Conservation (phyloP, 2,113 vertebrate genomes). For the Murina feae region DNA sequence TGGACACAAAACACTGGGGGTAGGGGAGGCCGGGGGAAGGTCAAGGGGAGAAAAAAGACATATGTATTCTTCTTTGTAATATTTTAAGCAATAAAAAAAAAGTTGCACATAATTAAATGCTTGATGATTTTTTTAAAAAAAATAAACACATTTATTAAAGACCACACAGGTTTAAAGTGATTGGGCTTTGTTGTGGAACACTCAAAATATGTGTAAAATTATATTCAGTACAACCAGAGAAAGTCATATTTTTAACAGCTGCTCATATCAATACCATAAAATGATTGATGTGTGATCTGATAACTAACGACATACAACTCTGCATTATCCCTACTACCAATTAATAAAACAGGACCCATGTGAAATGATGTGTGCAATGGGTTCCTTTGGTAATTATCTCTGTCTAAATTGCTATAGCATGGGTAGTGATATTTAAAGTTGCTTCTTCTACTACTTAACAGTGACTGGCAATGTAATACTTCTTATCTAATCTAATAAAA, state of each 20-base stretch:
- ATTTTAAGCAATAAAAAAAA: conserved; percentile 15
- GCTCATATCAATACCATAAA: not conserved
- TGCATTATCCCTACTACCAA: not conserved
- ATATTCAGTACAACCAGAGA: not conserved
- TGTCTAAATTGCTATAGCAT: not conserved
- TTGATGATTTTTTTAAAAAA: not conserved
- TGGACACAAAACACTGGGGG: no score
- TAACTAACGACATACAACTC: not conserved
- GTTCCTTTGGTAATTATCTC: not conserved
- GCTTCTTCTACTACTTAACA: not conserved
- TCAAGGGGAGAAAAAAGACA: no score
- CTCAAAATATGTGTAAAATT: not conserved
- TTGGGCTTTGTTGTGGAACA: not conserved
- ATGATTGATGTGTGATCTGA: not conserved
- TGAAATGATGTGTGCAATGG: not conserved
- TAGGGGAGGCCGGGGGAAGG: no score
- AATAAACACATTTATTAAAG: not conserved
- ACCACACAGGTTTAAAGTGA: not conserved
- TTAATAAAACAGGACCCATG: not conserved
- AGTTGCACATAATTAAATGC: not conserved
- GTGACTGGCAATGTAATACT: not conserved
- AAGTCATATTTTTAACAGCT: not conserved
- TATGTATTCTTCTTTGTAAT: no score
- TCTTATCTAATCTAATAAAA: no score
- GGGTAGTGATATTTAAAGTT: not conserved